Base-by-base conservation (phyloP, 2,888 invertebrate species). In the Meandrusa payeni region DNA sequence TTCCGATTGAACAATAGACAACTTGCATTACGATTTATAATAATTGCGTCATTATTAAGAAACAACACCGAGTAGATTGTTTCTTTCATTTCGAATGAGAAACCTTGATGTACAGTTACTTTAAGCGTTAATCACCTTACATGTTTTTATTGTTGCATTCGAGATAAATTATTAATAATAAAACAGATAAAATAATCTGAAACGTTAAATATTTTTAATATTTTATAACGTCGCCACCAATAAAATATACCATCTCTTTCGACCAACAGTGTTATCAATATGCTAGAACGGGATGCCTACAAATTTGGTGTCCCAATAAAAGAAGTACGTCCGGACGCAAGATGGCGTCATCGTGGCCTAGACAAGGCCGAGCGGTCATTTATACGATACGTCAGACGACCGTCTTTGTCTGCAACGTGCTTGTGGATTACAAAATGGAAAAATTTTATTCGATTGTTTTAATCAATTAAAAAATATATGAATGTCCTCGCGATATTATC, bases 341-440 rank as follows among this genome's bases (percentile, higher is more conserved):
- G 72, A 82, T 87, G 86, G 83, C 86, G 86, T 87, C 86, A 85
- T 69, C 77, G 73, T 72, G 86, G 85, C 86, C 86, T 87, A 86
- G 86, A 83, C 86, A 86, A 86, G 86, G 86, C 83, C 86, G 86
- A 72, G 71, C 85, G 82, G 83, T 80, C 82, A 76, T 80, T 82
- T 76, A 64, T 76, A 78, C 76, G 69, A 68, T 73, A 80, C 76
- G 73, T 73, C 81, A 78, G 80, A 79, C 77, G 64, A 64, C 51
- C 54, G 62, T 65, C 76, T 73, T 77, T 78, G 80, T 80, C 71
- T 72, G 71, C 53, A 54, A 60, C 50, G 56, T 67, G 64, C 60
- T 64, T 65, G 63, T 61, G 56, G 54, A 64, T 60, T 59, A 59
- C 52, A 48, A 52, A 55, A 57, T 54, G 58, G 67, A 64, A 59